These are phyloP conservation scores for Neofelis nebulosa DNA, from an alignment of 2,113 vertebrate genomes.

Conservation along the genomic window DNA sequence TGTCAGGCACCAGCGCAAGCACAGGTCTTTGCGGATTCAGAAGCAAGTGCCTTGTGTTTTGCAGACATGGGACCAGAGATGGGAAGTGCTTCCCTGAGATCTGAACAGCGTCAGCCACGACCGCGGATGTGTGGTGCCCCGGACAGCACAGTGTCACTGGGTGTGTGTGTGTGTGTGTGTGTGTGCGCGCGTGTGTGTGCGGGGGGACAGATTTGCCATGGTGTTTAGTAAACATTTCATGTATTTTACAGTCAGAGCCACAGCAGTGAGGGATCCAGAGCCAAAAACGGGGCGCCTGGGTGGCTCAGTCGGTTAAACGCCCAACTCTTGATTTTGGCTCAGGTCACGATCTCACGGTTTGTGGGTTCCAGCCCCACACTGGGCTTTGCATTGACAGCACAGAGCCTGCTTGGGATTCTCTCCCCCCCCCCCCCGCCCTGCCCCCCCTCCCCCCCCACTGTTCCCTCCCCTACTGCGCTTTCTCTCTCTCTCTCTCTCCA, in stretches of 20 bases:
- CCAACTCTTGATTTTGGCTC: too few species aligned
- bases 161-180: too few species aligned
- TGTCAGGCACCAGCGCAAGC: background rate
- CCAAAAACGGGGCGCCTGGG: too few species aligned
- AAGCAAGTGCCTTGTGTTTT: background rate
- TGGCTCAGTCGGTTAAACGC: too few species aligned
- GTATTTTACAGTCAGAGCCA: background rate
- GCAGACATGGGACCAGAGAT: background rate
- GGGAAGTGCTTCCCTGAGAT: background rate
- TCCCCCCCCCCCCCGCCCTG: too few species aligned
- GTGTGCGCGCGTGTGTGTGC: accelerated
- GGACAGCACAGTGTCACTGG: background rate
- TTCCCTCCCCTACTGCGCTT: too few species aligned
- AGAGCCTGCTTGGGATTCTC: too few species aligned
- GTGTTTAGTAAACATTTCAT: background rate
- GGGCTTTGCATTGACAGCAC: too few species aligned
- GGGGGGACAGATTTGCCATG: background rate
- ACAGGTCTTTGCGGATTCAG: background rate
- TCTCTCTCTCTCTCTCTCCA: too few species aligned
- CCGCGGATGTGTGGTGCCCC: background rate
- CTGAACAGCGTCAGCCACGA: accelerated
- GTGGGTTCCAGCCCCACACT: too few species aligned
- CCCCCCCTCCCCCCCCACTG: too few species aligned
- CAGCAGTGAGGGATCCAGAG: background rate
- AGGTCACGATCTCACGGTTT: too few species aligned